A percentile compares a stretch with the other conserved stretches of the same genome.
Conservation (phyloP, 1,140 invertebrate genomes). For the Solenopsis fugax region DNA sequence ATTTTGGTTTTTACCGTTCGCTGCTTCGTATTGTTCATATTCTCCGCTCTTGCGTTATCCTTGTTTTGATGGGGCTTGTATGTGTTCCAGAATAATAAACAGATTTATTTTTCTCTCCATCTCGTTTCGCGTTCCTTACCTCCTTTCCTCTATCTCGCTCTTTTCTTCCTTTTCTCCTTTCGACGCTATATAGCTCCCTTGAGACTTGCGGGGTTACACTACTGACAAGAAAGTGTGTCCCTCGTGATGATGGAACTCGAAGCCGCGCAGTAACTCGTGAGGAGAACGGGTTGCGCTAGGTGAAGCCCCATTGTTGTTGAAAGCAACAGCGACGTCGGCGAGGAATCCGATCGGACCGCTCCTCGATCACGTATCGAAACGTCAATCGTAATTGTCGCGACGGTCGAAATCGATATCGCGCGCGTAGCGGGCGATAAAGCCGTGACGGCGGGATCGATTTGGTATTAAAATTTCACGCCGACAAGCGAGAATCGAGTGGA, state of each 20-base stretch:
- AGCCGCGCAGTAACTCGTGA: slow-evolving; percentile 17
- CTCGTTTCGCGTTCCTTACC: background rate
- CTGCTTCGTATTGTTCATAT: slow-evolving; percentile 14
- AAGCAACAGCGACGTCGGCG: slow-evolving; percentile 36
- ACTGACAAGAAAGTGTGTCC: slow-evolving; percentile 47
- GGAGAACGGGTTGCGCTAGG: slow-evolving; percentile 1
- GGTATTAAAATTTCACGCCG: slow-evolving; percentile 61
- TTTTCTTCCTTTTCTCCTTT: background rate
- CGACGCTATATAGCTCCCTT: background rate
- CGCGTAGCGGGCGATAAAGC: slow-evolving; percentile 23
- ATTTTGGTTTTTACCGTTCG: background rate
- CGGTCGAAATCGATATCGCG: slow-evolving; percentile 54
- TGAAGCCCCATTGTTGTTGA: slow-evolving; percentile 40
- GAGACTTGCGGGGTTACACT: slow-evolving; percentile 41
- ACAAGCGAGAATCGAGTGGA: slow-evolving; percentile 54
- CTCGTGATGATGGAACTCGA: slow-evolving; percentile 42
- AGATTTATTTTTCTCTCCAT: slow-evolving; percentile 41
- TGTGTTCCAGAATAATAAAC: slow-evolving; percentile 48
- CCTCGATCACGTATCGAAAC: slow-evolving; percentile 56
- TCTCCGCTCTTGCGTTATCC: slow-evolving; percentile 19
- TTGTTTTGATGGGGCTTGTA: slow-evolving; percentile 5
- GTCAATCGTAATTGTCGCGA: slow-evolving; percentile 61
- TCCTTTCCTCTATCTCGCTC: background rate
- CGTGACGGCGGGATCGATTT: slow-evolving; percentile 51
- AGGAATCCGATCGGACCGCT: slow-evolving; percentile 41